A percentile compares a stretch with the other conserved stretches of the same genome.
Conservation (phyloP, 2,113 vertebrate genomes). For the Elephas maximus region DNA sequence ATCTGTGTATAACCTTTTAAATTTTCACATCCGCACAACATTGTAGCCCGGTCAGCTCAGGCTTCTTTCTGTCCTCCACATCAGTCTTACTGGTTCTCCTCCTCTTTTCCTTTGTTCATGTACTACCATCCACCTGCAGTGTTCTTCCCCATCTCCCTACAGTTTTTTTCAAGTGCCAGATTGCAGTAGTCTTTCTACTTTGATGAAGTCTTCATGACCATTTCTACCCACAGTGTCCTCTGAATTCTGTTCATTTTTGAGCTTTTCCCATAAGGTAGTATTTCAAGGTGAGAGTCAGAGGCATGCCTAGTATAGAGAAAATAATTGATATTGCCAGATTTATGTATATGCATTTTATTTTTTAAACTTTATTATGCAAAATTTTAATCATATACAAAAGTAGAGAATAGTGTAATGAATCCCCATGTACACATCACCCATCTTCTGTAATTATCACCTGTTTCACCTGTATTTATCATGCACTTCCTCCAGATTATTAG, state of each 20-base stretch:
- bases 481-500: not conserved
- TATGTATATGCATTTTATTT: not conserved
- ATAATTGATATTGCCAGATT: slow-evolving; percentile 17
- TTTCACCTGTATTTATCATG: slow-evolving; percentile 26
- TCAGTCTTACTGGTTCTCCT: not conserved
- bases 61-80: not conserved
- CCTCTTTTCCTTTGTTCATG: not conserved
- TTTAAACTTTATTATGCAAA: slow-evolving; percentile 1
- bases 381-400: not conserved
- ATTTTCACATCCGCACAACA: not conserved
- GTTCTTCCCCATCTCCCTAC: not conserved
- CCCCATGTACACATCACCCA: not conserved
- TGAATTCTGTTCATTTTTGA: slow-evolving; percentile 39
- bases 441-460: not conserved
- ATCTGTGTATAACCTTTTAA: not conserved
- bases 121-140: not conserved
- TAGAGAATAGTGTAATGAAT: not conserved
- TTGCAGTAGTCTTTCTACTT: not conserved
- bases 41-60: not conserved
- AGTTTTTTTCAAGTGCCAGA: not conserved
- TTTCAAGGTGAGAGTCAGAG: slow-evolving; percentile 20
- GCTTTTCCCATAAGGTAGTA: slow-evolving; percentile 20
- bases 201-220: not conserved
- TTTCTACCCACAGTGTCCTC: not conserved
- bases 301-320: not conserved